Conservation (phyloP, 2,888 invertebrate species). For the Panzeria rudis region DNA sequence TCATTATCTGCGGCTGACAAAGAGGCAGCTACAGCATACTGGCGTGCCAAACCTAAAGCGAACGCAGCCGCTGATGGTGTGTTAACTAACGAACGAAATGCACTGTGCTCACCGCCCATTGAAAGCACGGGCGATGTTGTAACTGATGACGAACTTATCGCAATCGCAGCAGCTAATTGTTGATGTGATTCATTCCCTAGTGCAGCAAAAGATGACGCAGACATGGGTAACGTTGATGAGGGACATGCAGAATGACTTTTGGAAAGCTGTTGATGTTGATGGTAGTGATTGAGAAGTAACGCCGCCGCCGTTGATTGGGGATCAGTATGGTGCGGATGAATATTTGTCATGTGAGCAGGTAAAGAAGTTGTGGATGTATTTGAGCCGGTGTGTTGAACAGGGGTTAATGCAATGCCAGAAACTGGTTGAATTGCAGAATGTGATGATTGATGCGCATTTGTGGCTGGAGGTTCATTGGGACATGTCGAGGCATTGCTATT, state of each 20-base stretch:
- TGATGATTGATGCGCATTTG: constrained; percentile 75
- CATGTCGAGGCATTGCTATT: constrained; percentile 80
- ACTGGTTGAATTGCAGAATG: constrained; percentile 64
- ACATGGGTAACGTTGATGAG: constrained; percentile 47
- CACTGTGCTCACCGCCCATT: constrained; percentile 96
- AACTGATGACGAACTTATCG: constrained; percentile 76
- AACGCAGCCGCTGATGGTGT: constrained; percentile 87
- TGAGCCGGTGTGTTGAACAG: constrained; percentile 38
- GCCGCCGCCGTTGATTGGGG: constrained; percentile 77
- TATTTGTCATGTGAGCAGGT: constrained; percentile 58
- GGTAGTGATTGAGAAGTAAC: constrained; percentile 79
- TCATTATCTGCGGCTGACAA: constrained; percentile 81
- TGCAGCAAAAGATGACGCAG: constrained; percentile 66
- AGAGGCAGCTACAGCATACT: constrained; percentile 82
- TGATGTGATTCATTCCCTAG: constrained; percentile 71
- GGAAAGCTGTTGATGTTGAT: constrained; percentile 82
- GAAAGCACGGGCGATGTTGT: constrained; percentile 83
- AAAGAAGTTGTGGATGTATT: constrained; percentile 47
- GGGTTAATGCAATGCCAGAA: constrained; percentile 31
- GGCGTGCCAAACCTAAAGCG: constrained; percentile 80
- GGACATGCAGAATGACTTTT: constrained; percentile 42
- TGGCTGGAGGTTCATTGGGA: constrained; percentile 73
- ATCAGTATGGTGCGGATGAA: constrained; percentile 70
- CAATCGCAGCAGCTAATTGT: constrained; percentile 74
- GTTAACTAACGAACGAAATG: constrained; percentile 90